Percentiles rank a stretch among this genome's conserved stretches.
Conservation (phyloP, 2,797 vertebrate genomes). For the Sitta carolinensis region DNA sequence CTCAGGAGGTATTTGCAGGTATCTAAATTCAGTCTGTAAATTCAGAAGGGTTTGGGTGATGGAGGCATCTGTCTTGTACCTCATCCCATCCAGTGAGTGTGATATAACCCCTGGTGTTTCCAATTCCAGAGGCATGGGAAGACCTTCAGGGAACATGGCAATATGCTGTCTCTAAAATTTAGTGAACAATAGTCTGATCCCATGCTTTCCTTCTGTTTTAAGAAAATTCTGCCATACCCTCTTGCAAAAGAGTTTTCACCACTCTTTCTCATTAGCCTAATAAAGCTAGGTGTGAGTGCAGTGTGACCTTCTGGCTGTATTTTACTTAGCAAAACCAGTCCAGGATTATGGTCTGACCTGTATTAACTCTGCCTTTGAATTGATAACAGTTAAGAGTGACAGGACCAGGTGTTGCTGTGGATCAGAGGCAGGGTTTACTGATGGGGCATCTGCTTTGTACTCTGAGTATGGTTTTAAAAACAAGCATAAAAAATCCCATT, state of each 20-base stretch:
- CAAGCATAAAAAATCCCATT: neutral
- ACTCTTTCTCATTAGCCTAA: neutral
- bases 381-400: neutral
- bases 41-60: neutral
- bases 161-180: neutral
- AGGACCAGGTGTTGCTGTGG: neutral
- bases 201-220: neutral
- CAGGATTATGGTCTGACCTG: neutral
- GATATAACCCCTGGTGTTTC: neutral
- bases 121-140: neutral
- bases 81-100: neutral
- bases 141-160: neutral
- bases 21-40: neutral
- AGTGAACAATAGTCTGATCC: neutral
- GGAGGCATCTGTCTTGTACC: neutral
- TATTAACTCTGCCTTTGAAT: neutral
- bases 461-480: neutral
- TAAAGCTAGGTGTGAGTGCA: neutral
- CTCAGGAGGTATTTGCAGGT: neutral
- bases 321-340: neutral
- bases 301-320: neutral
- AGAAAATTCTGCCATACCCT: neutral
- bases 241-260: neutral
- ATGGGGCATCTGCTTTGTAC: neutral
- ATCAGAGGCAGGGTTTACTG: neutral